These are phyloP conservation scores for Danio albolineatus DNA, from an alignment of 2,797 vertebrate species.

Conservation along the genomic window DNA sequence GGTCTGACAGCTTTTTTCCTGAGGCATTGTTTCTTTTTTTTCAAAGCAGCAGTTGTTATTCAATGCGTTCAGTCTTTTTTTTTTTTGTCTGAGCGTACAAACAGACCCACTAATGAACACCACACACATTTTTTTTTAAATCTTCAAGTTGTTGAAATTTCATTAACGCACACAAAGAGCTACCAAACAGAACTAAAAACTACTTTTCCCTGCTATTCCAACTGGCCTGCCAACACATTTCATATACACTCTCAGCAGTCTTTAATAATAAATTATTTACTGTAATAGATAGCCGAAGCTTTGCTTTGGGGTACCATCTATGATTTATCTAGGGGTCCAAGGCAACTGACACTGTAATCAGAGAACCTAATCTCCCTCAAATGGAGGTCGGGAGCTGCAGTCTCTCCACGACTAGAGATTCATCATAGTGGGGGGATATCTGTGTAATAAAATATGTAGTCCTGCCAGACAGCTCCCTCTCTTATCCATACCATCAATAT, in stretches of 20 bases:
- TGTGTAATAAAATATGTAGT: slow-evolving; percentile 73
- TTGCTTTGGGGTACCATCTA: slow-evolving; percentile 72
- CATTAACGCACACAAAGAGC: not conserved
- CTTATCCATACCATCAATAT: slow-evolving; percentile 55
- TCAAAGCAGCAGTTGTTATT: slow-evolving; percentile 16
- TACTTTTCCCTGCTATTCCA: slow-evolving; percentile 38
- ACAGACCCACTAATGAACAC: slow-evolving; percentile 7
- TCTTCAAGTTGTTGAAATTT: not conserved
- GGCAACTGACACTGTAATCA: slow-evolving; percentile 79
- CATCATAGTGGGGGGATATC: slow-evolving; percentile 73
- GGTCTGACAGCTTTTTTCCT: slow-evolving; percentile 35
- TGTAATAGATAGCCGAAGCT: slow-evolving; percentile 74
- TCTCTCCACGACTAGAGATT: slow-evolving; percentile 76
- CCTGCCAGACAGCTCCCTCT: slow-evolving; percentile 62
- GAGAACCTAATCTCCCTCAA: slow-evolving; percentile 79
- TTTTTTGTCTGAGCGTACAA: not conserved
- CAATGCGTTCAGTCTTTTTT: not conserved
- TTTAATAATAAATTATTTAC: slow-evolving; percentile 80
- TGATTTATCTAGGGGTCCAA: slow-evolving; percentile 83
- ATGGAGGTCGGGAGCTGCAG: slow-evolving; percentile 75
- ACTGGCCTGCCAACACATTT: slow-evolving; percentile 65
- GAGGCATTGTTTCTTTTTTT: not conserved
- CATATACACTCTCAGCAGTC: slow-evolving; percentile 70
- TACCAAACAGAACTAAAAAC: slow-evolving; percentile 8
- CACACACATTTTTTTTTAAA: slow-evolving; percentile 14